Percentiles rank a stretch among this genome's conserved stretches.
Conservation (phyloP, 2,888 invertebrate species). For the Agonopterix alstromeriana region DNA sequence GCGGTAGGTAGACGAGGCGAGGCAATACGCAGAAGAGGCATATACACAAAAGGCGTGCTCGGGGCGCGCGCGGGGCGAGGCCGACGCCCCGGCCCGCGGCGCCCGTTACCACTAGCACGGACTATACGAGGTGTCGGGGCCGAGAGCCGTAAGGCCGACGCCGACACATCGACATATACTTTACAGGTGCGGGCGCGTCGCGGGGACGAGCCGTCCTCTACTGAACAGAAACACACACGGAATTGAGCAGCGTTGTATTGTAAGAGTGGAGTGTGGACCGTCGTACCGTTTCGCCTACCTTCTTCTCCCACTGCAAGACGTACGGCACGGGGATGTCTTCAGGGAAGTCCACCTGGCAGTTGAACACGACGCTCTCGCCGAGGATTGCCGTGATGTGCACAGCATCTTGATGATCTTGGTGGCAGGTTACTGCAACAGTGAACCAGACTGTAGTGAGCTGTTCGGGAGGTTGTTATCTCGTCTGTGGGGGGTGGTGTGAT, state of each 20-base stretch:
- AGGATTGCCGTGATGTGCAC: constrained; percentile 98
- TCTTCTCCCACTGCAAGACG: constrained; percentile 99
- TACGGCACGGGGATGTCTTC: constrained; percentile 97
- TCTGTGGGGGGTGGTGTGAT: not conserved
- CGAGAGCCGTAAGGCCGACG: constrained; percentile 32
- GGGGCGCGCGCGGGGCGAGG: constrained; percentile 56
- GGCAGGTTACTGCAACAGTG: constrained; percentile 79
- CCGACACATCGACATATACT: constrained; percentile 57
- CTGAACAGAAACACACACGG: constrained; percentile 77
- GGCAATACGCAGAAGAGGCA: constrained; percentile 66
- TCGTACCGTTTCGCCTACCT: constrained; percentile 98
- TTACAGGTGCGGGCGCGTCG: constrained; percentile 70
- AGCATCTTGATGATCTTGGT: constrained; percentile 93
- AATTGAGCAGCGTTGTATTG: constrained; percentile 75
- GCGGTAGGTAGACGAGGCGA: constrained; percentile 45
- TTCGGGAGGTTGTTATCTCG: not conserved
- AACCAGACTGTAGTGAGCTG: not conserved
- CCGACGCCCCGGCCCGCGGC: constrained; percentile 49
- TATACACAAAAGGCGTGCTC: constrained; percentile 60
- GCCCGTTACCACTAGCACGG: constrained; percentile 58
- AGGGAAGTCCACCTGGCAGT: constrained; percentile 98
- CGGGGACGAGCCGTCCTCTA: constrained; percentile 70
- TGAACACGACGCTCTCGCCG: constrained; percentile 97
- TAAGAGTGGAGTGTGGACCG: constrained; percentile 78
- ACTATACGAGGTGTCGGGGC: constrained; percentile 50